Evolutionary conservation across 2,888 invertebrate species (phyloP).

Genomic region (Homarus gammarus): DNA sequence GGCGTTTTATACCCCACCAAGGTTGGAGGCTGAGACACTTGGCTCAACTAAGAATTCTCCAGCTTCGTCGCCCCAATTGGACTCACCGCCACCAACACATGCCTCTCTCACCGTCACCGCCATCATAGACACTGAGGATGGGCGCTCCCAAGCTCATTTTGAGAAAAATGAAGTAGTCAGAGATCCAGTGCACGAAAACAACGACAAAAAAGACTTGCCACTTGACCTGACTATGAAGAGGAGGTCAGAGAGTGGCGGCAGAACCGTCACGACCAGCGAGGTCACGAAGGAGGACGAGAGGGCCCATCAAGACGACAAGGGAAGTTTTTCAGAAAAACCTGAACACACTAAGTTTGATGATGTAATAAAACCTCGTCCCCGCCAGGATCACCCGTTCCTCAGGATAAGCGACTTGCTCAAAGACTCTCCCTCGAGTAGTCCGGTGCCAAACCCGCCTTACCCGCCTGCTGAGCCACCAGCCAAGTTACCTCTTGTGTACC

Average conservation of each 20-base stretch:
- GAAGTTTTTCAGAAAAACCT: conserved; percentile 1
- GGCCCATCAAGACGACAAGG: background rate
- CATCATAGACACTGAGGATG: conserved; percentile 46
- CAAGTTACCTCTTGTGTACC: conserved; percentile 62
- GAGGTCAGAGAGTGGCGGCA: conserved; percentile 11
- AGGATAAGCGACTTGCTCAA: conserved; percentile 72
- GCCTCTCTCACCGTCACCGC: conserved; percentile 59
- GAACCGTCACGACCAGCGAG: background rate
- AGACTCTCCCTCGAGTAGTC: conserved; percentile 39
- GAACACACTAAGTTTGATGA: conserved; percentile 26
- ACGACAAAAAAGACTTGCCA: conserved; percentile 44
- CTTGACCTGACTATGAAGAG: conserved; percentile 60
- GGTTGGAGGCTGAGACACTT: background rate
- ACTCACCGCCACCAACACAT: conserved; percentile 40
- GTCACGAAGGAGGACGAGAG: conserved; percentile 22
- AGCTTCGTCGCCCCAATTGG: conserved; percentile 8
- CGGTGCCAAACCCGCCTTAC: conserved; percentile 15
- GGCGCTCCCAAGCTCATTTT: background rate
- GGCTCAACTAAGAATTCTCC: conserved; percentile 26
- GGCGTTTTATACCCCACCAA: conserved; percentile 5
- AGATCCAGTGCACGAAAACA: background rate
- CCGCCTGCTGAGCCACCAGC: background rate
- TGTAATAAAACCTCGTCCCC: conserved; percentile 23
- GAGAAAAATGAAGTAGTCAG: background rate
- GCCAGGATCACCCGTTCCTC: conserved; percentile 57